phyloP scores from a whole-genome alignment of 2,888 invertebrate species.

The Micoletzkya japonica region DNA sequence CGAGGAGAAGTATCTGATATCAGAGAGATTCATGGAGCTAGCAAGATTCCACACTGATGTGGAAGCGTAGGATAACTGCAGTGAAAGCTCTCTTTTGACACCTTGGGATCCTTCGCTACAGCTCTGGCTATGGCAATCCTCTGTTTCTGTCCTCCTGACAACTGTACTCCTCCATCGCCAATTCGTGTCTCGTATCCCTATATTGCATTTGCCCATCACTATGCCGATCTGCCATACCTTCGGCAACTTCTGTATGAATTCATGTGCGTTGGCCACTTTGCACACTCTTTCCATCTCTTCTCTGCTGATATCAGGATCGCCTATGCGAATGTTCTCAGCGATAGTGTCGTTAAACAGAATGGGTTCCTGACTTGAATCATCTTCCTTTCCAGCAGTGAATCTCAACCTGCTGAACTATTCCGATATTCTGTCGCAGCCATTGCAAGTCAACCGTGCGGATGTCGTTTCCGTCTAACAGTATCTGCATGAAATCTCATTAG shows the following conservation, averaged over 20 bases:
- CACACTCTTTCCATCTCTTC: conserved; percentile 13
- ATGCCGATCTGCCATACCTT: background rate
- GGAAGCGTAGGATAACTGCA: background rate
- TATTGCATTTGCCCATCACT: background rate
- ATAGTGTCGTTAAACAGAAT: conserved; percentile 20
- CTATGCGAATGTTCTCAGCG: conserved; percentile 21
- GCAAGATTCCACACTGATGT: background rate
- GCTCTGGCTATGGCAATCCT: conserved; percentile 1
- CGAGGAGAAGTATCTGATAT: background rate
- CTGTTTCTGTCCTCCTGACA: conserved; percentile 1
- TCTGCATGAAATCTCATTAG: conserved; percentile 8
- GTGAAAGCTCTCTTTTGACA: background rate
- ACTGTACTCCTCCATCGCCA: background rate
- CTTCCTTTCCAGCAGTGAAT: background rate
- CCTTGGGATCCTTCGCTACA: background rate
- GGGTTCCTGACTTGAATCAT: conserved; percentile 26
- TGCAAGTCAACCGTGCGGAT: background rate
- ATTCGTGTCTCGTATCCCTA: background rate
- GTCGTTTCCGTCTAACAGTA: conserved; percentile 9
- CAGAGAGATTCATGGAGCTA: background rate
- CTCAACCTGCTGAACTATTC: conserved; percentile 19
- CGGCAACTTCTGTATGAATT: background rate
- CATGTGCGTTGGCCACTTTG: conserved; percentile 15
- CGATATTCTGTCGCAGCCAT: conserved; percentile 10
- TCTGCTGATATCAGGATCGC: conserved; percentile 14